Percentiles rank a stretch among this genome's conserved stretches.
These are phyloP conservation scores for Eidolon helvum DNA, from an alignment of 2,113 vertebrate species.

Conservation along the genomic window DNA sequence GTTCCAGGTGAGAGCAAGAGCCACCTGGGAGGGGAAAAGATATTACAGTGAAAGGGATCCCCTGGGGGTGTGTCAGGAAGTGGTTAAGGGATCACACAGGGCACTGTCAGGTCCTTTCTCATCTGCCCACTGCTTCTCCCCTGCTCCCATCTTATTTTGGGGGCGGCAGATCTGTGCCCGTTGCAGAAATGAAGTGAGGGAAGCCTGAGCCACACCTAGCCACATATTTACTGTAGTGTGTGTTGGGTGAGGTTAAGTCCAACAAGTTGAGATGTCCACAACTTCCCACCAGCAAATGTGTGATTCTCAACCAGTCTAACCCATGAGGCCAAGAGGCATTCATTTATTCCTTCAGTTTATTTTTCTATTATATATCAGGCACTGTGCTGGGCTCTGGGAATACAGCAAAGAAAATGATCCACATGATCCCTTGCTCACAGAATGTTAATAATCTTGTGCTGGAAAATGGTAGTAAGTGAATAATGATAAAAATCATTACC, in stretches of 20 bases:
- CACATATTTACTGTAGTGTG: neutral
- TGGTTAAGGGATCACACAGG: fast-evolving
- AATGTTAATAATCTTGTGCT: neutral
- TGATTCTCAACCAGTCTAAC: neutral
- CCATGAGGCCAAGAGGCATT: neutral
- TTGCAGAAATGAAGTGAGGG: neutral
- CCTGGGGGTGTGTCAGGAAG: neutral
- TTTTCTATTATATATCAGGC: neutral
- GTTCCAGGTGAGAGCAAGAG: neutral
- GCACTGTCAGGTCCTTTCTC: neutral
- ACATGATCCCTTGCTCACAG: neutral
- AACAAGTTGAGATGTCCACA: neutral
- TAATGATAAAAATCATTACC: neutral
- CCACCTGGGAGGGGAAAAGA: too few relatives aligned
- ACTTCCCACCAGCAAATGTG: neutral
- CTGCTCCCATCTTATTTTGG: neutral
- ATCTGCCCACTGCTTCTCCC: neutral
- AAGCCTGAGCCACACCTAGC: neutral
- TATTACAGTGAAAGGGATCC: neutral
- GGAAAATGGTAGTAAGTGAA: neutral
- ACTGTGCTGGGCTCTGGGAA: neutral
- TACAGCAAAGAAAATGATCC: neutral
- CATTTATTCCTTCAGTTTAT: neutral
- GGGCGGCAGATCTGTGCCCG: neutral
- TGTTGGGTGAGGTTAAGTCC: neutral